Base-by-base conservation (phyloP, 2,797 vertebrate genomes). In the Leucoraja ocellata region DNA sequence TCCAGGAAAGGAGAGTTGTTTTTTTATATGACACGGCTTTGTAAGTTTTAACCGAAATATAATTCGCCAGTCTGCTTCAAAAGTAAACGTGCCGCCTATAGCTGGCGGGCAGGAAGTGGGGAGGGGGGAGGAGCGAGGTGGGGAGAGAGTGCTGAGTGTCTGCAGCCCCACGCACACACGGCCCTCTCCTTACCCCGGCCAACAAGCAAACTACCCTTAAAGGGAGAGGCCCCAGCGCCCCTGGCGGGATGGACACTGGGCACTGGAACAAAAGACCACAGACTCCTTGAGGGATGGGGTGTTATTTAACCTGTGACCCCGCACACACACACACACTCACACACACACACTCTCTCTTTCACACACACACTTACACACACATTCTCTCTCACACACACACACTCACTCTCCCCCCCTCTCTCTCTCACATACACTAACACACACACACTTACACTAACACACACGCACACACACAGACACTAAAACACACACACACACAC, bases 21-120 rank as follows among this genome's bases (percentile, higher is more conserved):
- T 94, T 95, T 95, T 96, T 94, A 95, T 94, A 95, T 94, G 95
- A 95, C 96, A 95, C 95, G 95, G 96, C 94, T 95, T 94, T 95
- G 94, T 96, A 96, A 95, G 95, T 96, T 96, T 96, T 96, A 96
- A 96, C 95, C 96, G 94, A 95, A 94, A 94, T 95, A 96, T 95
- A 95, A 95, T 93, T 94, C 94, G 25, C 81, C 93, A 94, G 95
- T 77, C 94, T 93, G 93, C 93, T 94, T 94, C 94, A 94, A 93
- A 94, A 94, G 93, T 93, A 94, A 94, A 88, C 94, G 94, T 93
- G 93, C 93, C 91, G 93, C 93, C 61, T 93, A 83, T 93, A 25
- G 78, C 78, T 63, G 93, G 18, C 71, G 71, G 71, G 71, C 71
- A 74, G 21, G 71, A 25, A 23, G 93, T 93, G 93, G 93, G 93